Conservation (phyloP, 92 coral and sea anemone species). For the Parazoanthus atlanticus region DNA sequence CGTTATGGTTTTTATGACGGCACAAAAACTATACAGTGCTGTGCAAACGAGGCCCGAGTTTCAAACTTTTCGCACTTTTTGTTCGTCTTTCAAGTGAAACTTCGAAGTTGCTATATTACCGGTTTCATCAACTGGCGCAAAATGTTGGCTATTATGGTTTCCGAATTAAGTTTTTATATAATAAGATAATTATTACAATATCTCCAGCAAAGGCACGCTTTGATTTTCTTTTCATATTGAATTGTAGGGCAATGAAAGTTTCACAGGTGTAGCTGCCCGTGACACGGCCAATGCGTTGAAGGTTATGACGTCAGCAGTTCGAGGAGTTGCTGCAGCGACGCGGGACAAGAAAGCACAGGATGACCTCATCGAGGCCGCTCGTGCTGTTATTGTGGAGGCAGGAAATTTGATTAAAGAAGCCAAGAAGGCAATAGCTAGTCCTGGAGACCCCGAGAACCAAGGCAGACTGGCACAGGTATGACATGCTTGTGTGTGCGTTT, state of each 20-base stretch:
- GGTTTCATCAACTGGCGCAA: too few species aligned
- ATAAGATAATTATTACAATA: too few species aligned
- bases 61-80: too few species aligned
- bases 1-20: too few species aligned
- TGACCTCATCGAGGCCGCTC: constrained; percentile 92
- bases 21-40: too few species aligned
- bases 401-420: constrained; percentile 90
- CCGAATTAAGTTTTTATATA: too few species aligned
- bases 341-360: constrained; percentile 84
- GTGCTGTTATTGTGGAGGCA: constrained; percentile 91
- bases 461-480: constrained; percentile 90
- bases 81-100: too few species aligned
- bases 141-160: too few species aligned
- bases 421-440: constrained; percentile 85
- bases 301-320: constrained; percentile 88
- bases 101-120: too few species aligned
- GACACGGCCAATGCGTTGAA: constrained; percentile 96
- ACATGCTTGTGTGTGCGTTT: background rate
- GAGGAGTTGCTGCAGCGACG: constrained; percentile 98
- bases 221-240: background rate
- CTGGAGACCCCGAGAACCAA: constrained; percentile 92
- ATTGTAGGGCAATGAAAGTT: constrained; percentile 93
- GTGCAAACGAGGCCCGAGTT: too few species aligned
- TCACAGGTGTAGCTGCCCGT: constrained; percentile 97
- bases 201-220: background rate